A percentile compares a stretch with the other conserved stretches of the same genome.
phyloP scores from a whole-genome alignment of 2,113 vertebrate species.

The Calidris pugnax region DNA sequence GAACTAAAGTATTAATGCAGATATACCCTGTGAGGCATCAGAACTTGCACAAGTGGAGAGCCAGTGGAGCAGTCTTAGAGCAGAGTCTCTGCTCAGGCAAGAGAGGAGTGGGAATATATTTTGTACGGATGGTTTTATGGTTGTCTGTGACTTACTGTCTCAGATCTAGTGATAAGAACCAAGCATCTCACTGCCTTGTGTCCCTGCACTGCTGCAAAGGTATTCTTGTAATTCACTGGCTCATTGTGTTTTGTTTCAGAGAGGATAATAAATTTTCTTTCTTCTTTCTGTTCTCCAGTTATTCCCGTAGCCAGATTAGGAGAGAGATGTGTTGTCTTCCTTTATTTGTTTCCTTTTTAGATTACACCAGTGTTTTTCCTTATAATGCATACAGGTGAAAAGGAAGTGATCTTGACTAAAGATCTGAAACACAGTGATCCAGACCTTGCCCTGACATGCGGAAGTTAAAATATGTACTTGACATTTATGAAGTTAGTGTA shows the following conservation, averaged over 20 bases:
- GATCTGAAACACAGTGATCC: neutral
- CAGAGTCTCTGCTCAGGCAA: neutral
- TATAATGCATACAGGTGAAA: neutral
- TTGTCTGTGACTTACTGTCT: neutral
- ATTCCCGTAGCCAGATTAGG: neutral
- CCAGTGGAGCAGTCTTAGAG: neutral
- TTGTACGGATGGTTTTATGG: neutral
- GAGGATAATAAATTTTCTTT: neutral
- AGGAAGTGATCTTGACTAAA: neutral
- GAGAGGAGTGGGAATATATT: neutral
- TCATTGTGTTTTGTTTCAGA: neutral
- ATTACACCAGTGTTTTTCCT: neutral
- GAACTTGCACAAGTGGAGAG: neutral
- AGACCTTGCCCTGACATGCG: neutral
- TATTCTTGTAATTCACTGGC: neutral
- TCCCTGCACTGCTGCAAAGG: neutral
- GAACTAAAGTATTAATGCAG: neutral
- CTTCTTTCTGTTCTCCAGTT: neutral
- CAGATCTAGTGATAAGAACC: neutral
- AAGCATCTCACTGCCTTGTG: neutral
- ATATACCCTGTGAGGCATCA: neutral
- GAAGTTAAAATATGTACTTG: neutral
- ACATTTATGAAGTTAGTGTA: neutral
- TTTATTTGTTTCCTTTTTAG: neutral
- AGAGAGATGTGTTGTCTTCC: neutral